A percentile compares a stretch with the other conserved stretches of the same genome.
phyloP scores from a whole-genome alignment of 2,113 vertebrate species.

The Mus spicilegus region DNA sequence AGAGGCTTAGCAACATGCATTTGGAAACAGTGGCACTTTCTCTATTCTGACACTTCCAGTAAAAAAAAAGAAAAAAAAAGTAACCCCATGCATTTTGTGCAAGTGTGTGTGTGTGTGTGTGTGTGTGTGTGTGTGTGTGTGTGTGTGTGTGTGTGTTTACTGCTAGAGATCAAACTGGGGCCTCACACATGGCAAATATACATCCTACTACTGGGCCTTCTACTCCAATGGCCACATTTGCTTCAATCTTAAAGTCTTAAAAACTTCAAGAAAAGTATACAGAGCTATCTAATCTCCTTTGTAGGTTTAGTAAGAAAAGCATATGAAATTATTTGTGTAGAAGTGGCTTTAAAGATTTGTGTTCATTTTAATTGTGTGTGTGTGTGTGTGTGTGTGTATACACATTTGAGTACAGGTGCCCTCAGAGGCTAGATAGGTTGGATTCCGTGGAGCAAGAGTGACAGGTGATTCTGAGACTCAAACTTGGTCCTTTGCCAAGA shows the following conservation, averaged over 20 bases:
- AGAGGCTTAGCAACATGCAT: background rate
- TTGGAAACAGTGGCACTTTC: conserved; percentile 1
- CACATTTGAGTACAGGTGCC: background rate
- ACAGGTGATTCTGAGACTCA: background rate
- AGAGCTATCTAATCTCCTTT: conserved; percentile 6
- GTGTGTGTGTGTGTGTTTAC: background rate
- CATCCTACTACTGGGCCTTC: background rate
- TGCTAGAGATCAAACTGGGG: background rate
- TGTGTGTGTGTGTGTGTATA: background rate
- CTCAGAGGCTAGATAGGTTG: background rate
- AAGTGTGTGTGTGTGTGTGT: background rate
- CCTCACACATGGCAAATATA: background rate
- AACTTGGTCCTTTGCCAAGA: background rate
- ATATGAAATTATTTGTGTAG: conserved; percentile 31
- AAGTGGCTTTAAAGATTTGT: background rate
- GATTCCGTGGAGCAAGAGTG: background rate
- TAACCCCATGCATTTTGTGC: background rate
- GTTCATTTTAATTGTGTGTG: background rate
- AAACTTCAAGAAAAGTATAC: conserved; percentile 46
- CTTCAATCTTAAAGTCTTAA: conserved; percentile 9
- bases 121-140: background rate
- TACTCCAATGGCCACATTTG: background rate
- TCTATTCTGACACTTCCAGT: background rate
- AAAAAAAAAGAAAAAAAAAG: conserved; percentile 1
- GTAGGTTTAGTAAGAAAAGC: conserved; percentile 44